Conservation (phyloP, 2,113 vertebrate species). For the Oxyura jamaicensis region DNA sequence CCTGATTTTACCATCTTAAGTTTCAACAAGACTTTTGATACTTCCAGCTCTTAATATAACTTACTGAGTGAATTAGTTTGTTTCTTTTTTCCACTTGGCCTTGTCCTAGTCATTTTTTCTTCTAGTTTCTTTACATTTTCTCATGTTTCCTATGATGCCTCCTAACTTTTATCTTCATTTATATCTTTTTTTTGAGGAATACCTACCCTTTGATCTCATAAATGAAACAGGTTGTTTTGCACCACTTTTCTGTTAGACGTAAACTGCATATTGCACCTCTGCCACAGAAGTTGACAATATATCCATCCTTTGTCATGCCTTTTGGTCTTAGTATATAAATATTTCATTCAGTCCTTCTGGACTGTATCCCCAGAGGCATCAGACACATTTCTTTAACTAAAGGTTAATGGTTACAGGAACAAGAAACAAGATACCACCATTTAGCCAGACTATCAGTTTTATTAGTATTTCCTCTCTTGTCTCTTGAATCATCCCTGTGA, state of each 20-base stretch:
- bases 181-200: background rate
- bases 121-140: background rate
- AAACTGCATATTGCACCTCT: background rate
- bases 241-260: background rate
- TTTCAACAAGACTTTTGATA: background rate
- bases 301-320: background rate
- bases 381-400: background rate
- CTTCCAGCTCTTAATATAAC: background rate
- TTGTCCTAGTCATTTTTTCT: background rate
- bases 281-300: background rate
- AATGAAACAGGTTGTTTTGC: background rate
- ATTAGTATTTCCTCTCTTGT: background rate
- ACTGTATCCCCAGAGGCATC: background rate
- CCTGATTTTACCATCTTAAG: background rate
- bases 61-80: background rate
- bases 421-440: background rate
- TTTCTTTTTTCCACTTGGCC: background rate
- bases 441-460: background rate
- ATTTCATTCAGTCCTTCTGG: background rate
- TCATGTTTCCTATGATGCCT: background rate
- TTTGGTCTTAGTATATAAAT: background rate
- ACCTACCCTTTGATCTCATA: background rate
- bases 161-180: background rate
- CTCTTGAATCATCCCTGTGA: background rate
- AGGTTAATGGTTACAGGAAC: background rate